Percentiles rank a stretch among this genome's conserved stretches.
These are phyloP conservation scores for Poeciliopsis paucimaculata DNA, from an alignment of 2,797 vertebrate species.

Conservation along the genomic window DNA sequence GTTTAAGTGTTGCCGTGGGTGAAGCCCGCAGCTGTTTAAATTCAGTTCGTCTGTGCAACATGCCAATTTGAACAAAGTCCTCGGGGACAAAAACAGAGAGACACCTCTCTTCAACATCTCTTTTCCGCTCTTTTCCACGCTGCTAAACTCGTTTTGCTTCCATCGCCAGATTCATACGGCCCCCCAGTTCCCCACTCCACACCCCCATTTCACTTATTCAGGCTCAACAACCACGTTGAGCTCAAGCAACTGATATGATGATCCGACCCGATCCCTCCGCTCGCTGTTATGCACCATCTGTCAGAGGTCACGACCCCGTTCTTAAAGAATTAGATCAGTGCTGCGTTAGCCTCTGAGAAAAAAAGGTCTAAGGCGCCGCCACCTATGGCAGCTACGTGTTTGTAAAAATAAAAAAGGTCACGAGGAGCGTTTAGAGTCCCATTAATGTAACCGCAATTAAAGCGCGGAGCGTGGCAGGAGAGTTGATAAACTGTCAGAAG, in stretches of 20 bases:
- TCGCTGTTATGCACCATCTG: conserved; percentile 47
- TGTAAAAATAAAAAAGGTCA: conserved; percentile 44
- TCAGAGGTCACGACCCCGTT: conserved; percentile 34
- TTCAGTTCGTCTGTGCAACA: conserved; percentile 66
- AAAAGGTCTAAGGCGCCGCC: conserved; percentile 33
- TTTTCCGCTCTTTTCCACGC: conserved; percentile 1
- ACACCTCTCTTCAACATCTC: conserved; percentile 56
- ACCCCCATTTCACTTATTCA: not conserved
- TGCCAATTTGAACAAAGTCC: conserved; percentile 76
- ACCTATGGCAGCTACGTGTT: conserved; percentile 25
- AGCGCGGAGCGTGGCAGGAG: not conserved
- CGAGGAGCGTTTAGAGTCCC: conserved; percentile 25
- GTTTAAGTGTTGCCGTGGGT: conserved; percentile 40
- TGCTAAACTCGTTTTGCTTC: conserved; percentile 12
- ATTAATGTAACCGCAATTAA: conserved; percentile 7
- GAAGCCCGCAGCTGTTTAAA: conserved; percentile 79
- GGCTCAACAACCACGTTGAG: conserved; percentile 6
- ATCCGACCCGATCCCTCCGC: conserved; percentile 44
- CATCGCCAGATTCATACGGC: not conserved
- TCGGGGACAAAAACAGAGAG: conserved; percentile 64
- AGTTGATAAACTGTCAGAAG: not conserved
- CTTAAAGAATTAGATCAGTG: conserved; percentile 54
- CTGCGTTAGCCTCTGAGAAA: conserved; percentile 16
- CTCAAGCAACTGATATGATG: conserved; percentile 36
- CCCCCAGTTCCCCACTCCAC: no score